Evolutionary conservation across 2,113 vertebrate genomes (phyloP).

Genomic region (Rhipidura dahli): DNA sequence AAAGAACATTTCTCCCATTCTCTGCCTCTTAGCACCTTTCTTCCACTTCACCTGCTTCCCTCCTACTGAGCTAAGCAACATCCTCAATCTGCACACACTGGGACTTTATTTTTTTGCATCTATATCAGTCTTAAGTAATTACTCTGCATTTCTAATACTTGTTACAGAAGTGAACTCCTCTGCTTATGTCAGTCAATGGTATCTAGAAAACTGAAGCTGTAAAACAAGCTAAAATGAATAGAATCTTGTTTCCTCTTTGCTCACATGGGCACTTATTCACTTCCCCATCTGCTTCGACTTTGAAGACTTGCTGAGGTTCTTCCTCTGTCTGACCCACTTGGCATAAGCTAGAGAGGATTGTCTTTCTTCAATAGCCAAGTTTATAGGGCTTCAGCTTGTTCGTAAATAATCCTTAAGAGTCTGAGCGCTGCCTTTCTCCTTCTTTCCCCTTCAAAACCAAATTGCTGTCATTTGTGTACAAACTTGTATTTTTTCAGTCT

Average conservation of each 20-base stretch:
- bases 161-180: neutral
- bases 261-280: slow-evolving; percentile 6
- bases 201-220: neutral
- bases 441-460: neutral
- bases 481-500: neutral
- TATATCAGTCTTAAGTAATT: neutral
- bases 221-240: neutral
- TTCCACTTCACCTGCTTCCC: neutral
- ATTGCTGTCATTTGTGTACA: neutral
- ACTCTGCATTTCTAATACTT: neutral
- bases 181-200: neutral
- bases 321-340: slow-evolving; percentile 69
- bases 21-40: neutral
- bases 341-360: slow-evolving; percentile 35
- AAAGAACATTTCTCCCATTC: neutral
- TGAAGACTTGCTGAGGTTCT: slow-evolving; percentile 53
- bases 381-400: slow-evolving; percentile 37
- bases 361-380: slow-evolving; percentile 46
- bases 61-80: neutral
- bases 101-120: neutral
- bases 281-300: slow-evolving; percentile 60
- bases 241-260: slow-evolving; percentile 30
- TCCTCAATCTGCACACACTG: neutral
- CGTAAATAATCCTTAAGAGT: neutral
- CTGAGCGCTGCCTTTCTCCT: neutral